Conservation (phyloP, 1,140 invertebrate species). For the Tetragnatha versicolor region DNA sequence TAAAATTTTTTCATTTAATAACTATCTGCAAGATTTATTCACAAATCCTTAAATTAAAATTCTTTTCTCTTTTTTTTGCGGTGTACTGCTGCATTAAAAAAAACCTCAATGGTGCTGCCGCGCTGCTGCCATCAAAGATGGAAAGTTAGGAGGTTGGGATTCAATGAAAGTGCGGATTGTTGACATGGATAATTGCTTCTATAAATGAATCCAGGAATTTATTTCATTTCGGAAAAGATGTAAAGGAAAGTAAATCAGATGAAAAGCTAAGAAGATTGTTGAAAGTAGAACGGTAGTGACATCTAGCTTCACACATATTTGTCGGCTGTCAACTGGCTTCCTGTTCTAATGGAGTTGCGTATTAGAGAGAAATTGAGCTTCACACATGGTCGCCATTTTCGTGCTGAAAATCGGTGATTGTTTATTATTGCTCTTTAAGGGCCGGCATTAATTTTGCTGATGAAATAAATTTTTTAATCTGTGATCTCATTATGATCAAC, state of each 20-base stretch:
- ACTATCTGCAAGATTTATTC: no score
- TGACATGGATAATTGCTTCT: not conserved
- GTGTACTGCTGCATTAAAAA: no score
- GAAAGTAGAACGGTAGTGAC: constrained; percentile 36
- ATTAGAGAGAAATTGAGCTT: constrained; percentile 47
- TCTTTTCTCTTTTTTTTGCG: no score
- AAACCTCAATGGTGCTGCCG: no score
- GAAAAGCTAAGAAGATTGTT: constrained; percentile 19
- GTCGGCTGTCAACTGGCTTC: constrained; percentile 52
- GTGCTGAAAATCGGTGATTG: constrained; percentile 47
- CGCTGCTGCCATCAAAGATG: no score
- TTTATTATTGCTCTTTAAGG: constrained; percentile 38
- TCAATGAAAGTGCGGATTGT: not conserved
- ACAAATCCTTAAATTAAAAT: no score
- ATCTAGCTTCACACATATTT: constrained; percentile 47
- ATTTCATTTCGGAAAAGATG: not conserved
- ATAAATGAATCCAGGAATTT: constrained; percentile 8
- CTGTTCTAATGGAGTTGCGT: constrained; percentile 55
- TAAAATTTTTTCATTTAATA: no score
- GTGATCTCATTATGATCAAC: constrained; percentile 55
- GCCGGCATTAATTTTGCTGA: constrained; percentile 37
- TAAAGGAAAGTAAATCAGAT: not conserved
- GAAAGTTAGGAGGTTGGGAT: not conserved
- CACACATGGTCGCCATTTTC: constrained; percentile 56
- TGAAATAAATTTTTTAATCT: constrained; percentile 41